Conservation (phyloP, 2,113 vertebrate genomes). For the Ahaetulla prasina region DNA sequence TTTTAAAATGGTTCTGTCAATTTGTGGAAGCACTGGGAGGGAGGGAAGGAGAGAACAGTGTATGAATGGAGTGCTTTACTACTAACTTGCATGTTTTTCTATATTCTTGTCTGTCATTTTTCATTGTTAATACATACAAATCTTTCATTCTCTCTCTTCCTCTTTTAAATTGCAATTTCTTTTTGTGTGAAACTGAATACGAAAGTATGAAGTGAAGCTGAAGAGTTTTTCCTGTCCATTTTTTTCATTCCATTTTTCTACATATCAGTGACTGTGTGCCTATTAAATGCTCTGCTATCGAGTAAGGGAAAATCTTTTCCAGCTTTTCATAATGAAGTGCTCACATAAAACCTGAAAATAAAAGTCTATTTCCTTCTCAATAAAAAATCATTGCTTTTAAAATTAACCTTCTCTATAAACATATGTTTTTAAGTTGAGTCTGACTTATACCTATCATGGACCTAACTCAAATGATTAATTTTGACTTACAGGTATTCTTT, state of each 20-base stretch:
- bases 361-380: not conserved
- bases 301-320: not conserved
- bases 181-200: not conserved
- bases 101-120: not conserved
- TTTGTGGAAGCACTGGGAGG: not conserved
- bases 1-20: constrained; percentile 16
- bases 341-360: constrained; percentile 9
- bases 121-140: not conserved
- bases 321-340: constrained; percentile 1
- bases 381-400: not conserved
- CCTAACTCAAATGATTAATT: not conserved
- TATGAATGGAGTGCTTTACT: constrained; percentile 1
- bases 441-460: not conserved
- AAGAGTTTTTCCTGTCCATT: not conserved
- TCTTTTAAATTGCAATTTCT: not conserved
- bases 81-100: not conserved
- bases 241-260: not conserved
- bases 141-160: no score
- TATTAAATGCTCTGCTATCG: not conserved
- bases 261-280: not conserved
- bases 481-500: not conserved
- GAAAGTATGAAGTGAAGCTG: not conserved
- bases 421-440: not conserved
- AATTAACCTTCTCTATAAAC: not conserved
- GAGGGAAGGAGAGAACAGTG: not conserved